phyloP scores from a whole-genome alignment of 30 jellyfish, hydroid and myxozoan species.

The Turritopsis dohrnii region DNA sequence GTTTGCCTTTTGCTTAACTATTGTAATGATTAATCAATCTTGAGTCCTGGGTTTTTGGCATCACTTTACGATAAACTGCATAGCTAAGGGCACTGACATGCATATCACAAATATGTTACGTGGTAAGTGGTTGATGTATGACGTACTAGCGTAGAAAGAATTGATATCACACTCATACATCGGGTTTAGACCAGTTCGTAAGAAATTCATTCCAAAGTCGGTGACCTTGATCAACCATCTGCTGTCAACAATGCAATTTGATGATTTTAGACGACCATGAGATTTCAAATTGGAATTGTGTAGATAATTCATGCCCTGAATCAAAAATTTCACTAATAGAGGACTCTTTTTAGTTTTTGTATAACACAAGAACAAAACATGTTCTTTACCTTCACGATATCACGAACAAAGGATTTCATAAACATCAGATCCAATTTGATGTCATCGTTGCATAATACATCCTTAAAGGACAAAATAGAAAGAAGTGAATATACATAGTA shows the following conservation, averaged over 20 bases:
- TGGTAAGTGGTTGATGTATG: neutral
- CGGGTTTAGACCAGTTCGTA: constrained; percentile 14
- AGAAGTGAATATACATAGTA: neutral
- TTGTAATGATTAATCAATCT: too few species aligned
- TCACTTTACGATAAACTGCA: too few species aligned
- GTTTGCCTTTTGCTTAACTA: too few species aligned
- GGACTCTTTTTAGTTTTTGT: too few species aligned
- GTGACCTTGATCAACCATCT: constrained; percentile 25
- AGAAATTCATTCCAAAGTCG: constrained; percentile 19
- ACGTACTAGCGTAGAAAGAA: constrained; percentile 3
- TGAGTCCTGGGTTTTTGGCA: too few species aligned
- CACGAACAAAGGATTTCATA: constrained; percentile 17
- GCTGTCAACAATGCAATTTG: constrained; percentile 26
- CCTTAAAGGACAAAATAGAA: neutral
- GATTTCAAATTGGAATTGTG: constrained; percentile 17
- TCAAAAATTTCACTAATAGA: too few species aligned
- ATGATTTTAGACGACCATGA: constrained; percentile 24
- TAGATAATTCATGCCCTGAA: constrained; percentile 23
- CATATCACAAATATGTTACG: too few species aligned
- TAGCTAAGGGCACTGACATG: too few species aligned
- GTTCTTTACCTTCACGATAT: constrained; percentile 24
- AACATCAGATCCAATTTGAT: constrained; percentile 25
- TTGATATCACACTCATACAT: constrained; percentile 11
- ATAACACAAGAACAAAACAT: too few species aligned
- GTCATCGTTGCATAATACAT: constrained; percentile 21